Evolutionary conservation across 2,797 vertebrate genomes (phyloP), one percentile per base, ranked within the genome.

Genomic region (Liparis tanakae): DNA sequence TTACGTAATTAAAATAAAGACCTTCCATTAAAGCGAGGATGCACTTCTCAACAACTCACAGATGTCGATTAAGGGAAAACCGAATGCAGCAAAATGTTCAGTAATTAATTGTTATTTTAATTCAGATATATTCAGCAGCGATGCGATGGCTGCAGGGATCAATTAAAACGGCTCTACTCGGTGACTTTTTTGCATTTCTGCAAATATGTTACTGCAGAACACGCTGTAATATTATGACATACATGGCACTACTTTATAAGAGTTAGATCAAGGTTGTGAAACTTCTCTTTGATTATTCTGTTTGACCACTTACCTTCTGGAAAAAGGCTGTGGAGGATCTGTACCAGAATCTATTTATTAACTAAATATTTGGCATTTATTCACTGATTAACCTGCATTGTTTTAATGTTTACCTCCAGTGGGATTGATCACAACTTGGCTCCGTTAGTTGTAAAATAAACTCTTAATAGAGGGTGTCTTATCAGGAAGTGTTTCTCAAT

Each of bases 1-100:
- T 72, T 72, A 41, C 74, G 53, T 70, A 77, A 80, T 63, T 72
- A 14, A 78, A 73, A 66, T 80, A 1, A 20, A 60, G 14, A 44
- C 67, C 73, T 78, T 75, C 79, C 59, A 75, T 80, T 68, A 77
- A 58, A 67, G 43, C 2, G 20, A 72, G 25, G 54, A 55, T 3
- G 2, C 57, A 1, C n/a, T 65, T 80, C 72, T 57, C 44, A 55
- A 57, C 39, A 55, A 18, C 13, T 37, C 13, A 59, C 39, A 12
- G 20, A 37, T 10, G 30, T 20, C 60, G 17, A 76, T 46, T 20
- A 20, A 54, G 48, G 57, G n/a, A 79, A 67, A 1, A 12, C 37
- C 41, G 44, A 43, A n/a, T 1, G 36, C 9, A 74, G n/a, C 4
- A 46, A 65, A 69, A 50, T 55, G 41, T 68, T 66, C 6, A 41